These are phyloP conservation scores for Myrmecobius fasciatus DNA, from an alignment of 2,113 vertebrate genomes.

Conservation along the genomic window DNA sequence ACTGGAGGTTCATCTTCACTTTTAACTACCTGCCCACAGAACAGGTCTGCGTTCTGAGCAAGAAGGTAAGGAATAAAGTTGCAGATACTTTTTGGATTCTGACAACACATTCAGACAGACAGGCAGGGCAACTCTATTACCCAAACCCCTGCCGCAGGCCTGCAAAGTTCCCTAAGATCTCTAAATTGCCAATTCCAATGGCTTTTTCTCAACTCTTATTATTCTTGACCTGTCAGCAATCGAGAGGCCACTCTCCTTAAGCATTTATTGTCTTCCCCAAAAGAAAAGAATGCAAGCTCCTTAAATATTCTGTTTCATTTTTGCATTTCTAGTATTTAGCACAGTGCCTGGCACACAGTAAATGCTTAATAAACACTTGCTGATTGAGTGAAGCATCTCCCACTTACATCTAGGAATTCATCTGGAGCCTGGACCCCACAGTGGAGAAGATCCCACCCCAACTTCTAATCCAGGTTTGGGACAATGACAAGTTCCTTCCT, in stretches of 20 bases:
- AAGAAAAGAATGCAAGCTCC: background rate
- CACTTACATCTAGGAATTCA: constrained; percentile 69
- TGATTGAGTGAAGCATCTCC: rapidly evolving
- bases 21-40: constrained; percentile 80
- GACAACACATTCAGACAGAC: background rate
- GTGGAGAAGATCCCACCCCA: constrained; percentile 80
- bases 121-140: background rate
- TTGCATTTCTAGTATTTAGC: background rate
- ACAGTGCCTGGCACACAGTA: background rate
- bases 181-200: background rate
- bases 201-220: background rate
- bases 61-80: constrained; percentile 69
- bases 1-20: constrained; percentile 85
- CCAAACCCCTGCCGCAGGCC: too few species aligned
- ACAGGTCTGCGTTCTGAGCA: constrained; percentile 74
- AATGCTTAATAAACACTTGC: background rate
- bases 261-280: background rate
- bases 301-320: background rate
- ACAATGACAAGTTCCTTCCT: constrained; percentile 79
- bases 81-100: rapidly evolving
- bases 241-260: background rate
- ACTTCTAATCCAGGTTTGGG: constrained; percentile 86
- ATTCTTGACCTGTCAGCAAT: background rate
- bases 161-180: background rate
- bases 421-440: constrained; percentile 83